A percentile compares a stretch with the other conserved stretches of the same genome.
These are phyloP conservation scores for Trididemnum nubilum DNA, from an alignment of 23 tunicate species.

Conservation along the genomic window DNA sequence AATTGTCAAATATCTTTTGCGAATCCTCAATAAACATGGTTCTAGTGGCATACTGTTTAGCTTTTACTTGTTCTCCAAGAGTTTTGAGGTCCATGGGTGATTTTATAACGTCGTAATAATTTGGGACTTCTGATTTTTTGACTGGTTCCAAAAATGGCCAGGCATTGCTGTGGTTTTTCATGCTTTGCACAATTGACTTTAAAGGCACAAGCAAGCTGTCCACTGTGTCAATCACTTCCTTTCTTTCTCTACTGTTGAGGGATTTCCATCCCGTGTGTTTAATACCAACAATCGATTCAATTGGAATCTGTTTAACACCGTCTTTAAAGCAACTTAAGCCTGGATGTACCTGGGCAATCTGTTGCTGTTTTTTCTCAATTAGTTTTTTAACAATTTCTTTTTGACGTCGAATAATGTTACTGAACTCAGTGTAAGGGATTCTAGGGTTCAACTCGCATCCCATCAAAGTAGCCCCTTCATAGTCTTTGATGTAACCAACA, in stretches of 20 bases:
- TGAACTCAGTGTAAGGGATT: slow-evolving; percentile 91
- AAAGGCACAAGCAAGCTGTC: slow-evolving; percentile 61
- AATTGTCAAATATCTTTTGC: slow-evolving; percentile 84
- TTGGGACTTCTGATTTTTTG: slow-evolving; percentile 78
- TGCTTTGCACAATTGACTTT: slow-evolving; percentile 75
- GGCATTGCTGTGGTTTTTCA: slow-evolving; percentile 89
- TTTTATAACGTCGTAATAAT: slow-evolving; percentile 88
- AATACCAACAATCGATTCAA: slow-evolving; percentile 82
- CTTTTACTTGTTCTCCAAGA: slow-evolving; percentile 59
- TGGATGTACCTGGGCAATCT: slow-evolving; percentile 54
- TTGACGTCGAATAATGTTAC: slow-evolving; percentile 77
- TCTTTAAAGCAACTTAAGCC: slow-evolving; percentile 84
- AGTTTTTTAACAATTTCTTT: slow-evolving; percentile 83
- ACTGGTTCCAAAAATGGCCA: slow-evolving; percentile 96
- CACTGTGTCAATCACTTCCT: slow-evolving; percentile 54
- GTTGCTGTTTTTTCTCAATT: slow-evolving; percentile 79
- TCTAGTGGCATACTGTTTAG: slow-evolving; percentile 54
- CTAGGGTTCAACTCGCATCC: slow-evolving; percentile 88
- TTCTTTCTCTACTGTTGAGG: slow-evolving; percentile 42
- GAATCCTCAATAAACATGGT: slow-evolving; percentile 72
- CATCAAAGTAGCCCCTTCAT: slow-evolving; percentile 96
- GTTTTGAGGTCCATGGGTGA: slow-evolving; percentile 90
- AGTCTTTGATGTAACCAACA: slow-evolving; percentile 93
- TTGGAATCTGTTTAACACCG: slow-evolving; percentile 72
- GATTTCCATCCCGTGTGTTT: slow-evolving; percentile 75